Percentiles rank a stretch among this genome's conserved stretches.
These are phyloP conservation scores for Cardiocondyla obscurior DNA, from an alignment of 1,140 invertebrate species.

Conservation along the genomic window DNA sequence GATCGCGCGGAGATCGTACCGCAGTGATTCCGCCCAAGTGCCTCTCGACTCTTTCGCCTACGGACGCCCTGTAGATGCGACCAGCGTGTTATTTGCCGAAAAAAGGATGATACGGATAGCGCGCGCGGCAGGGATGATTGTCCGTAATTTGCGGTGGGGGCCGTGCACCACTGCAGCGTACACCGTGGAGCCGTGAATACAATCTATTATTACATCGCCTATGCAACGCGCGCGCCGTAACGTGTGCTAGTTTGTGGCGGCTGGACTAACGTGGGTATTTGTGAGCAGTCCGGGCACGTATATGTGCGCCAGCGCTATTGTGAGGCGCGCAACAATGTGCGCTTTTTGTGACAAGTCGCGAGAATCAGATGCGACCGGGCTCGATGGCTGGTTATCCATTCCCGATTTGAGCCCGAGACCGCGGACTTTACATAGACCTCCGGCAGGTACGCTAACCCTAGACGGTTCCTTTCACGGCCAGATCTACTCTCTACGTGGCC, in stretches of 20 bases:
- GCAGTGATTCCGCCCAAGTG: background rate
- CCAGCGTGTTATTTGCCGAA: constrained; percentile 73
- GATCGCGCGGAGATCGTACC: too few species aligned
- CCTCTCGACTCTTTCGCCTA: background rate
- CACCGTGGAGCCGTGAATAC: constrained; percentile 59
- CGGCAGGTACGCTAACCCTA: constrained; percentile 10
- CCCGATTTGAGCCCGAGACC: constrained; percentile 19
- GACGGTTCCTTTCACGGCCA: background rate
- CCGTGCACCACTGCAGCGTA: constrained; percentile 19
- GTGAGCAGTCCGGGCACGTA: background rate
- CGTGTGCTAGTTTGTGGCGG: constrained; percentile 37
- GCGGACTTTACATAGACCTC: background rate
- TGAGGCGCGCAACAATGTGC: constrained; percentile 18
- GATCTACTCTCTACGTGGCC: background rate
- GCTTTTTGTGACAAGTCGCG: constrained; percentile 40
- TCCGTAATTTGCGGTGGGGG: constrained; percentile 73
- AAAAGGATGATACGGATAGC: constrained; percentile 74
- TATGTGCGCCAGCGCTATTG: background rate
- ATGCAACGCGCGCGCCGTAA: constrained; percentile 28
- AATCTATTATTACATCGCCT: constrained; percentile 76
- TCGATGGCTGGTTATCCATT: constrained; percentile 34
- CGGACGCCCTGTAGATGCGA: constrained; percentile 13
- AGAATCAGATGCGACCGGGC: constrained; percentile 25
- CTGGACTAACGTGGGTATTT: background rate
- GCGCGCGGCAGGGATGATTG: constrained; percentile 65